Conservation (phyloP, 53 echinoderm and acorn worm genomes). For the Temnopleurus reevesii region DNA sequence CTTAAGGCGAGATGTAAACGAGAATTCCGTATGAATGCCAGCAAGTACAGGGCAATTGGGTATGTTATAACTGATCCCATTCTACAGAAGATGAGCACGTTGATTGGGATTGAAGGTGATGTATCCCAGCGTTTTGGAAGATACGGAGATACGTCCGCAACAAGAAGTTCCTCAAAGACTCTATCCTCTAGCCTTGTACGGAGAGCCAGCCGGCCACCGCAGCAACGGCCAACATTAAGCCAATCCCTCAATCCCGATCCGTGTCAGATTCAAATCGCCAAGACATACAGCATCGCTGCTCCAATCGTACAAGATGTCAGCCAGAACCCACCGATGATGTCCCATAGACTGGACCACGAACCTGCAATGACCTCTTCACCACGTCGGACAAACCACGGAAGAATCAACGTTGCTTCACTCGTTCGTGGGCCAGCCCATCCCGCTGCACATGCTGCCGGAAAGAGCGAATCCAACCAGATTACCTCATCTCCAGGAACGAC, state of each 20-base stretch:
- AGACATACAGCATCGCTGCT: conserved; percentile 5
- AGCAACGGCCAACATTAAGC: neutral
- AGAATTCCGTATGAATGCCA: conserved; percentile 33
- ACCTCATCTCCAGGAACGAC: neutral
- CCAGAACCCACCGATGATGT: neutral
- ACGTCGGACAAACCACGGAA: no score
- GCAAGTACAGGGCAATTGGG: neutral
- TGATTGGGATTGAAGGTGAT: conserved; percentile 19
- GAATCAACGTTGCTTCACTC: neutral
- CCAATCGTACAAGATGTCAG: neutral
- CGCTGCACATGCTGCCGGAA: neutral
- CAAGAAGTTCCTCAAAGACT: neutral
- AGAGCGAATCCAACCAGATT: neutral
- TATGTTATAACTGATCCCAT: conserved; percentile 9
- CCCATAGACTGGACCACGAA: neutral
- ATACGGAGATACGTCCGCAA: neutral
- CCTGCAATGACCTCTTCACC: neutral
- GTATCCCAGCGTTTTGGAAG: neutral
- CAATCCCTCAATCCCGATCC: neutral
- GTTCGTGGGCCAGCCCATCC: neutral
- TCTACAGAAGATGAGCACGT: neutral
- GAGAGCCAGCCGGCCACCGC: neutral
- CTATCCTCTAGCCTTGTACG: neutral
- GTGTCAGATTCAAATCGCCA: conserved; percentile 22
- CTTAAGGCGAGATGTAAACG: conserved; percentile 43